Percentiles rank a stretch among this genome's conserved stretches.
Evolutionary conservation across 2,888 invertebrate genomes (phyloP).

Genomic region (Nycteola revayana): DNA sequence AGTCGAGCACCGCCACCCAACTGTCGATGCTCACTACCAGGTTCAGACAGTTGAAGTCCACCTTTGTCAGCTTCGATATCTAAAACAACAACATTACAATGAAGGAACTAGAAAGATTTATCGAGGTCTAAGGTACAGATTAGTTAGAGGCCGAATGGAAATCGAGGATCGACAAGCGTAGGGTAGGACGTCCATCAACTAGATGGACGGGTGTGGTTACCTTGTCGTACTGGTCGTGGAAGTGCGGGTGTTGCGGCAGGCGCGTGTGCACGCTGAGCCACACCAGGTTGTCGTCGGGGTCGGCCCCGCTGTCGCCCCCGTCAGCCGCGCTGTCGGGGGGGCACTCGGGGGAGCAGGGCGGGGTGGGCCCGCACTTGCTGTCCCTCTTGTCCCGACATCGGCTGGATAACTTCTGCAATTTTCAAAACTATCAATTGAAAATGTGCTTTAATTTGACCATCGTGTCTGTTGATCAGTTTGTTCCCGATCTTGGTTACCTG

Average conservation of each 20-base stretch:
- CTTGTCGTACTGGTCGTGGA: slow-evolving; percentile 83
- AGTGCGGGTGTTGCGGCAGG: slow-evolving; percentile 85
- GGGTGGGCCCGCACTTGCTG: slow-evolving; percentile 75
- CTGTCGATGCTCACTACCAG: slow-evolving; percentile 95
- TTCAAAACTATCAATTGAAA: too few relatives aligned
- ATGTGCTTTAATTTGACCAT: too few relatives aligned
- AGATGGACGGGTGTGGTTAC: too few relatives aligned
- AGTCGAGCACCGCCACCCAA: slow-evolving; percentile 97
- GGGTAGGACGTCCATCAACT: too few relatives aligned
- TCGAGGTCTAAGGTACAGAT: too few relatives aligned
- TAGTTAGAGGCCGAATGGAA: too few relatives aligned
- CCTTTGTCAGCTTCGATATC: slow-evolving; percentile 83
- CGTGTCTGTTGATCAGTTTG: too few relatives aligned
- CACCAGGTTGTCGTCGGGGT: slow-evolving; percentile 85
- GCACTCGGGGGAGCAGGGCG: slow-evolving; percentile 84
- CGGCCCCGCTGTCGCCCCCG: slow-evolving; percentile 27
- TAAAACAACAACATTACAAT: too few relatives aligned
- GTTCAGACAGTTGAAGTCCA: slow-evolving; percentile 96
- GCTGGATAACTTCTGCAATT: too few relatives aligned
- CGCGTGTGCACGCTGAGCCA: slow-evolving; percentile 86
- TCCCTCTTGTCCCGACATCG: slow-evolving; percentile 43
- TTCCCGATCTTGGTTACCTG: too few relatives aligned
- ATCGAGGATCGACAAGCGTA: too few relatives aligned
- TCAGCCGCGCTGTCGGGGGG: slow-evolving; percentile 50
- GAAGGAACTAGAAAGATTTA: too few relatives aligned